phyloP scores from a whole-genome alignment of 1,140 invertebrate species.

The Thaumatotibia leucotreta region DNA sequence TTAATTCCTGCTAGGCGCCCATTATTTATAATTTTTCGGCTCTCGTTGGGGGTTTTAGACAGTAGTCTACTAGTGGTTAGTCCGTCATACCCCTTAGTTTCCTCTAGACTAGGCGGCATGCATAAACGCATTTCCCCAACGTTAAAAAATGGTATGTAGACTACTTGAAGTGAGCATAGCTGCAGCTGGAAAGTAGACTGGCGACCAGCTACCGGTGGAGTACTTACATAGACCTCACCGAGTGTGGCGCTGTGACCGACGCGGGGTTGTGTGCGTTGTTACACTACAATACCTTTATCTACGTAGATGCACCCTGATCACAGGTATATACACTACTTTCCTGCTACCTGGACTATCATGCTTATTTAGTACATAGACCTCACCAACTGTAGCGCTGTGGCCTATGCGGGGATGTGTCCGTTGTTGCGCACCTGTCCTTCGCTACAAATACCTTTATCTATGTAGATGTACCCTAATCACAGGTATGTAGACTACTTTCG shows the following conservation, averaged over 20 bases:
- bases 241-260: conserved; percentile 90
- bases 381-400: conserved; percentile 89
- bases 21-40: no score
- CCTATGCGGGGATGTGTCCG: conserved; percentile 88
- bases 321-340: conserved; percentile 75
- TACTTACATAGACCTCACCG: conserved; percentile 88
- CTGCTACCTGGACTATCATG: no score
- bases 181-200: conserved; percentile 53
- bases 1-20: no score
- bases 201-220: conserved; percentile 53
- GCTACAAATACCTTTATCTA: conserved; percentile 91
- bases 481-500: conserved; percentile 71
- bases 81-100: no score
- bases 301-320: conserved; percentile 89
- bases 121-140: no score
- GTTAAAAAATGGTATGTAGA: no score
- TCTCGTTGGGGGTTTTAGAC: no score
- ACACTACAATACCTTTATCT: conserved; percentile 90
- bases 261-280: conserved; percentile 88
- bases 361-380: conserved; percentile 88
- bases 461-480: conserved; percentile 91
- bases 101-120: no score
- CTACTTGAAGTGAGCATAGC: conserved; percentile 65
- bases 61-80: no score
- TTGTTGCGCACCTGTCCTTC: conserved; percentile 92